These are phyloP conservation scores for Lycodopsis pacificus DNA, from an alignment of 2,797 vertebrate species.

Conservation along the genomic window DNA sequence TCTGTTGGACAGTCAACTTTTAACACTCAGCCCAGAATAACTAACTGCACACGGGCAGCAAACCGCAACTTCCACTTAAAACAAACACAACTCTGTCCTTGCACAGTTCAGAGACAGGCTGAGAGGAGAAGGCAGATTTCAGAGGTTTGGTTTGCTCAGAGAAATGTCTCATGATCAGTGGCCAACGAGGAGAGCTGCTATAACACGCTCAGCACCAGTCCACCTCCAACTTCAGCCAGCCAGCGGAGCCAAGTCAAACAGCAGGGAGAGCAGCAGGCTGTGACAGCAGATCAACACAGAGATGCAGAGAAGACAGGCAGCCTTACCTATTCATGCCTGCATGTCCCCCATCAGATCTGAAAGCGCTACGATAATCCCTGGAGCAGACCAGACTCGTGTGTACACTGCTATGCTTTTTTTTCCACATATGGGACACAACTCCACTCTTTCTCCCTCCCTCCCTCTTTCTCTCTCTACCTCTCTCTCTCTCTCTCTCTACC, in stretches of 20 bases:
- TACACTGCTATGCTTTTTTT: slow-evolving; percentile 82
- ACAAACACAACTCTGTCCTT: slow-evolving; percentile 47
- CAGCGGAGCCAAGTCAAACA: slow-evolving; percentile 52
- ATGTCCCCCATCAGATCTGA: slow-evolving; percentile 80
- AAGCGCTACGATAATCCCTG: slow-evolving; percentile 82
- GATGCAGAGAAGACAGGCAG: slow-evolving; percentile 57
- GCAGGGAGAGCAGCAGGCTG: slow-evolving; percentile 41
- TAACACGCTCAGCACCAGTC: slow-evolving; percentile 40
- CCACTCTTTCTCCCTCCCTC: slow-evolving; percentile 45
- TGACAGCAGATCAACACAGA: slow-evolving; percentile 68
- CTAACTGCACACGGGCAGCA: slow-evolving; percentile 35
- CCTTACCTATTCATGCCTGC: slow-evolving; percentile 87
- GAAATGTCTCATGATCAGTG: slow-evolving; percentile 53
- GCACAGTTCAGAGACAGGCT: slow-evolving; percentile 39
- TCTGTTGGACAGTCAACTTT: slow-evolving; percentile 72
- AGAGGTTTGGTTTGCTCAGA: slow-evolving; percentile 28
- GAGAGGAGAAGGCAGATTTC: slow-evolving; percentile 10
- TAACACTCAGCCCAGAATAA: slow-evolving; percentile 57
- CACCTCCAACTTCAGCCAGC: slow-evolving; percentile 64
- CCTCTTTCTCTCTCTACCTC: slow-evolving; percentile 36
- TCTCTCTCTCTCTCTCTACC: slow-evolving; percentile 52
- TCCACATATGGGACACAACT: slow-evolving; percentile 86
- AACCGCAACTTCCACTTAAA: slow-evolving; percentile 64
- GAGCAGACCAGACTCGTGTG: slow-evolving; percentile 75
- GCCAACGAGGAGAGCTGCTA: slow-evolving; percentile 49